Base-by-base conservation (phyloP, 2,797 vertebrate species). In the Eulemur rubriventer region DNA sequence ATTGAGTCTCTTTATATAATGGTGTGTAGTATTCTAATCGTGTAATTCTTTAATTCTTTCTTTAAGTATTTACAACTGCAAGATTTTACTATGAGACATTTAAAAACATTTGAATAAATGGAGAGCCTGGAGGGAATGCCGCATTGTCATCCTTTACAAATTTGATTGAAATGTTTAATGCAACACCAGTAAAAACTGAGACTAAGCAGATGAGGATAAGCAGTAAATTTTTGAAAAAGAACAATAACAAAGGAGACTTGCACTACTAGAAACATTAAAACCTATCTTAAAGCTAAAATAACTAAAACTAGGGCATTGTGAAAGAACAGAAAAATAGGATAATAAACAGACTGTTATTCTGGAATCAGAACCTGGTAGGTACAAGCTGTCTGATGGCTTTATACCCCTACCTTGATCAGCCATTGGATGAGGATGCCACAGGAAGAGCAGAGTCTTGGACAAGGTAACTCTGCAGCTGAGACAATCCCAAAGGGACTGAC, bases 241-340 rank as follows among this genome's bases (percentile, higher is more conserved):
- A 38, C 48, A 78, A 50, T 48, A 88, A 43, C 75, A 38, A 89
- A 85, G 26, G 67, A 89, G 41, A 41, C 26, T 48, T 90, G 12
- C 26, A 35, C n/a, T 83, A 18, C 33, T 86, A 67, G 57, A 80
- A 41, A 72, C 79, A 79, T 30, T 89, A 57, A 97, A 94, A 90
- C 63, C 38, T 57, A 26, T 55, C 35, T 59, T 83, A 73, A 79
- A 87, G 48, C 46, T 84, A 52, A 12, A 59, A 48, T 76, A 85
- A 81, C 82, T 76, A 94, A 89, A 94, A 72, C 2, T n/a, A 85
- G 59, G 30, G 30, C 52, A 81, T 81, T 91, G 33, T 11, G 4
- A 72, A 92, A 96, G 46, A 72, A 70, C 61, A 91, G 92, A 78
- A 84, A 91, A 94, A 55, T 72, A 87, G 41, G 41, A 33, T 24